Base-by-base conservation (phyloP, 2,113 vertebrate genomes). In the Chrysemys picta region DNA sequence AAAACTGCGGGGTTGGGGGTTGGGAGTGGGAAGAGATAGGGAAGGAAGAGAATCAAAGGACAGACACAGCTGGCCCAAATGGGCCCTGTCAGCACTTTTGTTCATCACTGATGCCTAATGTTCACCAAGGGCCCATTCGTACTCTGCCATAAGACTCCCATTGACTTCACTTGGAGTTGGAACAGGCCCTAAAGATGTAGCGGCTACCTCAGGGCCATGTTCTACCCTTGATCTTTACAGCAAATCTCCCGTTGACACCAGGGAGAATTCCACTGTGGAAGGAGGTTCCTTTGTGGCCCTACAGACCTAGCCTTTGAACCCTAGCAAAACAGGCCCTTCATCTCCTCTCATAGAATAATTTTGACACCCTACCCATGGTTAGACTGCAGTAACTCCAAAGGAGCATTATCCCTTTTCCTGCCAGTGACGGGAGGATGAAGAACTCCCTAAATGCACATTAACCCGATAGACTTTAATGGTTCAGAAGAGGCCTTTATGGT, bases 391-490 rank as follows among this genome's bases (percentile, higher is more conserved):
- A 42, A 92, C 17, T 80, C 95, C 10, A 4, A 45, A 95, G 88
- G 69, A 53, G 29, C 93, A 96, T 89, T 13, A 2, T 94, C 76
- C 8, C 84, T 62, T 49, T 82, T 93, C 97, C 95, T 75, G 56
- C 78, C 82, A 65, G 91, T 97, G 97, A 95, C 50, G 91, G 96
- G 95, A 96, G 94, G 93, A 96, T 21, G 59, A 95, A 93, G 96
- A 95, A 87, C 83, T 96, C 87, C 90, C 87, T 85, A 90, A 94
- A 98, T 95, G 95, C 87, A 96, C 97, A 96, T 96, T 93, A 96
- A 97, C 97, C 97, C 95, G 94, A 97, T 95, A 97, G 96, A 93
- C 88, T 97, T 80, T 97, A 96, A 98, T 97, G 96, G 95, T 97
- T 97, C 86, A 69, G 95, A 97, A 95, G 95, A 96, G 96, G 97